Evolutionary conservation across 2,888 invertebrate genomes (phyloP), one percentile per base, ranked within the genome.

Genomic region (Microctonus aethiopoides): DNA sequence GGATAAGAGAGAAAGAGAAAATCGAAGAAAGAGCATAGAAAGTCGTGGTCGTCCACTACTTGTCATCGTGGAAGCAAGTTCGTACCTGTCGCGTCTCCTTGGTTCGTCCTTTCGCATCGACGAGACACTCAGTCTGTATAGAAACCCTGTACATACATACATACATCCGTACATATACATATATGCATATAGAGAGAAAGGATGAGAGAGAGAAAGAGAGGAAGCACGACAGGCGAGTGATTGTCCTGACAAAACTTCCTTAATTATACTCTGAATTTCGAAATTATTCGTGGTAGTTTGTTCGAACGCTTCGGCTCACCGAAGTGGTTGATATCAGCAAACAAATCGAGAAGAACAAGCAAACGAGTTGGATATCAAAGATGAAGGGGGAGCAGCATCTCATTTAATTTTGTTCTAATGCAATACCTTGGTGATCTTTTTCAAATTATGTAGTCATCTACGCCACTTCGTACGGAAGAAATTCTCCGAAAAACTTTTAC

Each of bases 211-310:
- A 34, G 41, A 16, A 22, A 59, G 26, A 65, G 46, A 34, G 41
- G 46, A 32, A 60, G 46, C 36, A 16, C 11, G 59, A 57, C 26
- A 65, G 65, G 74, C 73, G 74, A 69, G 71, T 80, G 80, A 84
- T 83, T 84, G 83, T 84, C 77, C 80, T 74, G 76, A 71, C 77
- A 79, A 84, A 86, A 85, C 84, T 86, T 86, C 82, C 82, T 83
- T 84, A 85, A 85, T 85, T 85, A 85, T 83, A 81, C 77, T 69
- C 70, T 76, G 77, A 61, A 79, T 79, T 78, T 74, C 74, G 70
- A 77, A 83, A 80, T 76, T 72, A 76, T 75, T 74, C 76, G n/a
- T 16, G 46, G 71, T 36, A 70, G 72, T 52, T 71, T 69, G 52
- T 76, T 73, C 69, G 73, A 75, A 73, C 63, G 63, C 59, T 68